Conservation (phyloP, 2,797 vertebrate genomes). For the Leptodactylus fallax region DNA sequence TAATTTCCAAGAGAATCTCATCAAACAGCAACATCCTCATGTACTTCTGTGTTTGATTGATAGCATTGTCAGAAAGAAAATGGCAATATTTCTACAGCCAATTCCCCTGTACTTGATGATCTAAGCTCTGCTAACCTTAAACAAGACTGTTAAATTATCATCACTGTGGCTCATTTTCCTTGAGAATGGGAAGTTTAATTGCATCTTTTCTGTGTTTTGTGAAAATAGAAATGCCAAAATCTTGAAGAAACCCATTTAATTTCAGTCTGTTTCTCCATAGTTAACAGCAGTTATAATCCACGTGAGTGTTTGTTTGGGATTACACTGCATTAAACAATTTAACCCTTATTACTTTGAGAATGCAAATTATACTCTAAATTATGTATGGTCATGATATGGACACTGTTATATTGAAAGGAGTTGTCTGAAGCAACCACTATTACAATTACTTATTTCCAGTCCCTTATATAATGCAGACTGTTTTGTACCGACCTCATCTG, state of each 20-base stretch:
- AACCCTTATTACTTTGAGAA: constrained; percentile 5
- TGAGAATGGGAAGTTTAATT: constrained; percentile 1
- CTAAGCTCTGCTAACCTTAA: constrained; percentile 6
- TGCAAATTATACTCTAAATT: constrained; percentile 1
- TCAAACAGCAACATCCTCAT: neutral
- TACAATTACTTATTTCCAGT: too few species aligned
- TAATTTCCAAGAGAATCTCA: neutral
- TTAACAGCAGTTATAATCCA: neutral
- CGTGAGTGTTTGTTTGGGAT: neutral
- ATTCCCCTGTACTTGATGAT: neutral
- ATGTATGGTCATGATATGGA: neutral
- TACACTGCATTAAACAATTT: neutral
- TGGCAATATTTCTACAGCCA: neutral
- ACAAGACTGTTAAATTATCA: neutral
- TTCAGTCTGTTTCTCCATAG: constrained; percentile 1
- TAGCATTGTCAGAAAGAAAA: neutral
- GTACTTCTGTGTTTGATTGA: neutral
- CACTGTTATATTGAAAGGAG: too few species aligned
- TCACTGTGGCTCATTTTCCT: constrained; percentile 22
- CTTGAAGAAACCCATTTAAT: constrained; percentile 15
- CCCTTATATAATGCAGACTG: too few species aligned
- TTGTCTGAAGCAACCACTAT: too few species aligned
- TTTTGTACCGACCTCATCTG: too few species aligned
- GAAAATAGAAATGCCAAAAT: constrained; percentile 12
- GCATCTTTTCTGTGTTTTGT: constrained; percentile 29